Conservation (phyloP, 1,140 invertebrate species). For the Tetragonula clypearis region DNA sequence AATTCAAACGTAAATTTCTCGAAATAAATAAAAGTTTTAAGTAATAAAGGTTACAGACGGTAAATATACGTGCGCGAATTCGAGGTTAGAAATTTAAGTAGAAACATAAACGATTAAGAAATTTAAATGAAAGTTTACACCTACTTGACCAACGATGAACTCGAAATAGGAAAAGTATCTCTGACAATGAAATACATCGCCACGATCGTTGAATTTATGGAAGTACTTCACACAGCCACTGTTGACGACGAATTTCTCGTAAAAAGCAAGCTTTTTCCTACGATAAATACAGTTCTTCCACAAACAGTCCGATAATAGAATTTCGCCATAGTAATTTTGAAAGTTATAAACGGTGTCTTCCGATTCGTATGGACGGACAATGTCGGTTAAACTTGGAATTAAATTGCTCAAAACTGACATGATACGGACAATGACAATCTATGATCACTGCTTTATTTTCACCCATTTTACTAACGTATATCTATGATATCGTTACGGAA, state of each 20-base stretch:
- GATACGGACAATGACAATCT: slow-evolving; percentile 11
- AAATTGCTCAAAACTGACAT: slow-evolving; percentile 47
- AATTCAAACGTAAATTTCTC: not conserved
- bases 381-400: slow-evolving; percentile 19
- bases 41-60: too few species aligned
- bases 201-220: slow-evolving; percentile 14
- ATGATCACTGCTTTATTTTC: slow-evolving; percentile 27
- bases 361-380: slow-evolving; percentile 44
- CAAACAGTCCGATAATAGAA: slow-evolving; percentile 15
- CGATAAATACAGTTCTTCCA: slow-evolving; percentile 22
- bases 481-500: slow-evolving; percentile 36
- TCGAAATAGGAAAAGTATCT: slow-evolving; percentile 31
- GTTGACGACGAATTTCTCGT: slow-evolving; percentile 43
- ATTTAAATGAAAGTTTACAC: not conserved
- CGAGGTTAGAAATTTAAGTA: too few species aligned
- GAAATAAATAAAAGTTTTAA: not conserved
- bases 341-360: slow-evolving; percentile 45
- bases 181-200: slow-evolving; percentile 32
- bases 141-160: slow-evolving; percentile 31
- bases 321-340: slow-evolving; percentile 38
- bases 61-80: not conserved
- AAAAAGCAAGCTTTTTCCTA: slow-evolving; percentile 31
- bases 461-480: slow-evolving; percentile 48
- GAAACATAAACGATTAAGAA: not conserved
- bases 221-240: slow-evolving; percentile 35